These are phyloP conservation scores for Ellobius talpinus DNA, from an alignment of 2,113 vertebrate species.

Conservation along the genomic window DNA sequence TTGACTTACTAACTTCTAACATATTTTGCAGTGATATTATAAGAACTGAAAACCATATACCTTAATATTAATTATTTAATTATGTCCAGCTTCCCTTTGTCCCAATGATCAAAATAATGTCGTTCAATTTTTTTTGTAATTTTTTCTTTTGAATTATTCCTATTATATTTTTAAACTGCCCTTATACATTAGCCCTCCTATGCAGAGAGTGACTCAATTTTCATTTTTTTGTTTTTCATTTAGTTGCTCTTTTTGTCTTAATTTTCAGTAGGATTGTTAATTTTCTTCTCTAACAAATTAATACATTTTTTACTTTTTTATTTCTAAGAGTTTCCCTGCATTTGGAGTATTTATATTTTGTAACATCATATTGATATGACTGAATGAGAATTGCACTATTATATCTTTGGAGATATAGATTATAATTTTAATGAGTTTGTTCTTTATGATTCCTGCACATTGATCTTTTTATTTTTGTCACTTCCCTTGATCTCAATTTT, in stretches of 20 bases:
- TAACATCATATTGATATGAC: not conserved
- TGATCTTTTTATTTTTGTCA: not conserved
- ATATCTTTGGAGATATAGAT: not conserved
- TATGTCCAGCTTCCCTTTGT: not conserved
- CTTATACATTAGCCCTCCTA: not conserved
- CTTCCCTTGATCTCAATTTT: not conserved
- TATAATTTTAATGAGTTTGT: not conserved
- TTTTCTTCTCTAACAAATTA: not conserved
- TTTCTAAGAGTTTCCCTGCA: not conserved
- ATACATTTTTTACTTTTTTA: not conserved
- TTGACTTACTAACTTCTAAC: not conserved
- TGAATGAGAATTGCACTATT: not conserved
- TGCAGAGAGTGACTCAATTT: not conserved
- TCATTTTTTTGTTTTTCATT: not conserved
- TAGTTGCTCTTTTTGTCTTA: not conserved
- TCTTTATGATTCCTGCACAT: not conserved
- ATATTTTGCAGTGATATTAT: not conserved
- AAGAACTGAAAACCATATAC: not conserved
- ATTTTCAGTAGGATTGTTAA: not conserved
- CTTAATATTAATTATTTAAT: not conserved
- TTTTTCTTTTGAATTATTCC: not conserved
- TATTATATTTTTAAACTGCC: not conserved
- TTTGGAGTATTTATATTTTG: not conserved
- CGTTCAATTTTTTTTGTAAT: conserved; percentile 26
- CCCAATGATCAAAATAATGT: not conserved